These are phyloP conservation scores for Lathronympha strigana DNA, from an alignment of 2,888 invertebrate species.

Conservation along the genomic window DNA sequence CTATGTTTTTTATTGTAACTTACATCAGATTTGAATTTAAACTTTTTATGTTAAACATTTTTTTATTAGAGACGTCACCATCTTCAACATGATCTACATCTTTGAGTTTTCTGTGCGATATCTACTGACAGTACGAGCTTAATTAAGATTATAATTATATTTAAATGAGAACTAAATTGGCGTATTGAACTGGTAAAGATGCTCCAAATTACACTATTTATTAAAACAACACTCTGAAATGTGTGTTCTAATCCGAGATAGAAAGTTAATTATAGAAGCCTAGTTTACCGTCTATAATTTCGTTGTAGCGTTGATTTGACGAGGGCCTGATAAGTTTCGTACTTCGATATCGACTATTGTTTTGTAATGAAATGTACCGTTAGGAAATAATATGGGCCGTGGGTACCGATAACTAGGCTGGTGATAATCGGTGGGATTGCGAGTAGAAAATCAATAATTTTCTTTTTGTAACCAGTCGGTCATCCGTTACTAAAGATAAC, in stretches of 20 bases:
- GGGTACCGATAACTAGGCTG: slow-evolving; percentile 37
- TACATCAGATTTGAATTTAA: slow-evolving; percentile 21
- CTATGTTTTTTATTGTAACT: slow-evolving; percentile 29
- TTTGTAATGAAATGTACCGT: slow-evolving; percentile 39
- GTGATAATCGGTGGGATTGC: slow-evolving; percentile 30
- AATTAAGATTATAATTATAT: slow-evolving; percentile 20
- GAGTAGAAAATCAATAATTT: slow-evolving; percentile 39
- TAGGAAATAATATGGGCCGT: slow-evolving; percentile 38
- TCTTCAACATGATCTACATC: slow-evolving; percentile 11
- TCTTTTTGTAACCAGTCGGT: slow-evolving; percentile 14
- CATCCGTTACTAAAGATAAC: slow-evolving; percentile 19
- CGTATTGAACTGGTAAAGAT: neutral
- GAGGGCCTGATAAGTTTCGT: slow-evolving; percentile 34
- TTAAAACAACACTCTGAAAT: slow-evolving; percentile 14
- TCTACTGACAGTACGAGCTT: neutral
- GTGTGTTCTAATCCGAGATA: slow-evolving; percentile 8
- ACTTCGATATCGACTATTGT: slow-evolving; percentile 36
- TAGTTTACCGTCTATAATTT: slow-evolving; percentile 22
- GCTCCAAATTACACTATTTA: neutral
- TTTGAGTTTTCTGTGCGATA: slow-evolving; percentile 21
- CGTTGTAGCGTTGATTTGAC: slow-evolving; percentile 30
- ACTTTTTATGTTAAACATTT: slow-evolving; percentile 13
- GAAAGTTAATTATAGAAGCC: slow-evolving; percentile 25
- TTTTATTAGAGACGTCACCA: slow-evolving; percentile 10
- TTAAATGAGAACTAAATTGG: slow-evolving; percentile 3